These are phyloP conservation scores for Pogonus chalceus DNA, from an alignment of 1,140 invertebrate species.

Conservation along the genomic window DNA sequence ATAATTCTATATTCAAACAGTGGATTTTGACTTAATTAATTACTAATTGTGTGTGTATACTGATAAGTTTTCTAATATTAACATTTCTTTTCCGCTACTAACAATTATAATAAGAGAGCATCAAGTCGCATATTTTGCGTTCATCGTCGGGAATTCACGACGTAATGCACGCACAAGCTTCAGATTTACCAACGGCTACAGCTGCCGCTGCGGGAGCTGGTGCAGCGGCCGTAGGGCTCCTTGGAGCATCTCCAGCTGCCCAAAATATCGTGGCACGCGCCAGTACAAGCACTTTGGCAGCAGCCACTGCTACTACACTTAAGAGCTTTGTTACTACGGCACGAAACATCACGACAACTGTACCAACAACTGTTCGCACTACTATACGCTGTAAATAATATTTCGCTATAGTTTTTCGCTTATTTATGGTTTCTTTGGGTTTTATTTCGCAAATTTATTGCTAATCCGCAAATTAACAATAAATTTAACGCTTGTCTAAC, in stretches of 20 bases:
- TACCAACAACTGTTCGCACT: constrained; percentile 18
- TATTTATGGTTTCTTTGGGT: no score
- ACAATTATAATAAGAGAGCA: constrained; percentile 42
- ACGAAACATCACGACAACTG: constrained; percentile 17
- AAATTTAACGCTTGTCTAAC: no score
- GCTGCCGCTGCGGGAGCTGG: constrained; percentile 19
- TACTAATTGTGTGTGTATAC: no score
- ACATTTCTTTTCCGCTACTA: not conserved
- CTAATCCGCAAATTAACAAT: no score
- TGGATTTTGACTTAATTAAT: no score
- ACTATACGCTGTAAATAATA: constrained; percentile 3
- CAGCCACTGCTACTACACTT: constrained; percentile 19
- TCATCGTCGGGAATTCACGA: constrained; percentile 50
- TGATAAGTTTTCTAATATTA: no score
- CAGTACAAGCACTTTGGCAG: constrained; percentile 6
- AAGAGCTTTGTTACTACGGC: constrained; percentile 19
- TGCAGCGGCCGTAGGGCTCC: constrained; percentile 11
- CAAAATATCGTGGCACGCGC: constrained; percentile 15
- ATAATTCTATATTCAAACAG: no score
- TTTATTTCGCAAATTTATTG: no score
- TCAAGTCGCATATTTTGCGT: constrained; percentile 47
- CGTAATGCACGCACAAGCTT: constrained; percentile 47
- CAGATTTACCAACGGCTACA: constrained; percentile 30
- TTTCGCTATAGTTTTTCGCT: no score
- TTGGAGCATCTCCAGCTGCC: constrained; percentile 13